Evolutionary conservation across 2,113 vertebrate species (phyloP).

Genomic region (Podarcis muralis): DNA sequence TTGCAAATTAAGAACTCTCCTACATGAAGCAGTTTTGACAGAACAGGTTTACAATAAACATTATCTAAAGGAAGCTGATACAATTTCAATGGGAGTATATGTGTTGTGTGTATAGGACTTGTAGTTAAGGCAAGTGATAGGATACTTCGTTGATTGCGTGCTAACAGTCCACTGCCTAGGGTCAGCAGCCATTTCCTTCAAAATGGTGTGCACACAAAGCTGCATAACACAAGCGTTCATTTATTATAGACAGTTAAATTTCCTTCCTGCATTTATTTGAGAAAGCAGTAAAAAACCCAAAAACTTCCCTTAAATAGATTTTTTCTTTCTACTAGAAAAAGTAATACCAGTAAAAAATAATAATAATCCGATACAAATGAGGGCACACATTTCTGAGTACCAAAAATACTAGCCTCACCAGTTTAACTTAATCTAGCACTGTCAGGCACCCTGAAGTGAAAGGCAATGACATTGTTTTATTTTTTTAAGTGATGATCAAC

Average conservation of each 20-base stretch:
- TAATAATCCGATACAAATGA: neutral
- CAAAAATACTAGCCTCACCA: neutral
- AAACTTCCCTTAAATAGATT: neutral
- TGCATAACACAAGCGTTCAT: constrained; percentile 44
- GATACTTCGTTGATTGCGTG: neutral
- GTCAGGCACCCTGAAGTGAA: neutral
- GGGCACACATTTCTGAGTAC: neutral
- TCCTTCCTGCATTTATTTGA: constrained; percentile 7
- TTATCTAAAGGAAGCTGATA: constrained; percentile 1
- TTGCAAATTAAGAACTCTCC: neutral
- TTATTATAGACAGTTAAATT: neutral
- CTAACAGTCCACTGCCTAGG: neutral
- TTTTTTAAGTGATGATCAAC: neutral
- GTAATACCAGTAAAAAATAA: accelerated
- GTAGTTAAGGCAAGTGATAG: neutral
- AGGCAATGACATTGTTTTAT: neutral
- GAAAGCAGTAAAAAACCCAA: constrained; percentile 25
- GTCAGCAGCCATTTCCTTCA: neutral
- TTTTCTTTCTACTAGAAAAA: neutral
- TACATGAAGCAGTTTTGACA: neutral
- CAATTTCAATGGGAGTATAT: neutral
- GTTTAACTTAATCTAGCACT: neutral
- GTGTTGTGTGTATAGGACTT: neutral
- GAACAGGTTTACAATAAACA: constrained; percentile 13
- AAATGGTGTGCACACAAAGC: constrained; percentile 21